Evolutionary conservation across 2,888 invertebrate species (phyloP).

Genomic region (Macaria notata): DNA sequence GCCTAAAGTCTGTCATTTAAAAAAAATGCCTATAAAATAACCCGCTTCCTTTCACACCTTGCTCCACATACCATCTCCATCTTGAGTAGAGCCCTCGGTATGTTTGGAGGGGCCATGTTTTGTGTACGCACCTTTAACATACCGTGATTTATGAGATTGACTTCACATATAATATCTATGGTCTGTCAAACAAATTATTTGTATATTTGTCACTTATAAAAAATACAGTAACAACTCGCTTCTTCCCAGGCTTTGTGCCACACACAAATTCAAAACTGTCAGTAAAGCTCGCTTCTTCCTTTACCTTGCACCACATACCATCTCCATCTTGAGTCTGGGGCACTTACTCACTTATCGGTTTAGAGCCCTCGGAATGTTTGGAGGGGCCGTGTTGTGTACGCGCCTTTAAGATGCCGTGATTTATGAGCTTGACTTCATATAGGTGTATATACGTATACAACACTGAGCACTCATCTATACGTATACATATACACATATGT

Average conservation of each 20-base stretch:
- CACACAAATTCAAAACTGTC: too few species aligned
- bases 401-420: not conserved
- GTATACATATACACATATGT: too few species aligned
- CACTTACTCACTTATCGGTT: slow-evolving; percentile 37
- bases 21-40: too few species aligned
- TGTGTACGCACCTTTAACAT: not conserved
- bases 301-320: slow-evolving; percentile 11
- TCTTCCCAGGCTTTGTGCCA: too few species aligned
- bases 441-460: not conserved
- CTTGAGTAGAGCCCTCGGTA: slow-evolving; percentile 29
- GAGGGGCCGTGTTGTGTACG: slow-evolving; percentile 7
- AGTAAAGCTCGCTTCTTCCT: not conserved
- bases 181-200: too few species aligned
- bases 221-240: too few species aligned
- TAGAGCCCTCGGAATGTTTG: slow-evolving; percentile 31
- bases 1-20: too few species aligned
- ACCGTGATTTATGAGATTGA: slow-evolving; percentile 7
- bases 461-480: too few species aligned
- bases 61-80: slow-evolving; percentile 14
- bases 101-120: slow-evolving; percentile 20
- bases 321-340: slow-evolving; percentile 29
- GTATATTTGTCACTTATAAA: too few species aligned
- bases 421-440: slow-evolving; percentile 17
- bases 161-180: slow-evolving; percentile 11
- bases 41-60: slow-evolving; percentile 2